Conservation (phyloP, 2,888 invertebrate species). For the Tholera decimalis region DNA sequence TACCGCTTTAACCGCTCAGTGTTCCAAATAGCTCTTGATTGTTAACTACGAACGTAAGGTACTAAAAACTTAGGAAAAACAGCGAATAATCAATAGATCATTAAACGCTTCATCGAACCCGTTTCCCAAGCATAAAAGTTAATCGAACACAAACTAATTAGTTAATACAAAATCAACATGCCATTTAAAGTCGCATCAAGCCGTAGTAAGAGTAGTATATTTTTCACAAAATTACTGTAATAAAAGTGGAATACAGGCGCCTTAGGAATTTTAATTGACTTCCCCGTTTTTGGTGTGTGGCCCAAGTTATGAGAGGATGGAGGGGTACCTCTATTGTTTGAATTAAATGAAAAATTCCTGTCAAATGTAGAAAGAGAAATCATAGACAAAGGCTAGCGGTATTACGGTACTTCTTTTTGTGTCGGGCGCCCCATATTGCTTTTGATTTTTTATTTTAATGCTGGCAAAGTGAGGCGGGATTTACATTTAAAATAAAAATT, state of each 20-base stretch:
- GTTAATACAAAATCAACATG: conserved; percentile 67
- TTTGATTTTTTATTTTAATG: conserved; percentile 34
- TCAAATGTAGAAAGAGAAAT: conserved; percentile 5
- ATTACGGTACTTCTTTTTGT: conserved; percentile 35
- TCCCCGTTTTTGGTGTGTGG: conserved; percentile 68
- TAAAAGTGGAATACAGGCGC: conserved; percentile 77
- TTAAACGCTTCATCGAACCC: conserved; percentile 17
- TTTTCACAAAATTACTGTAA: conserved; percentile 79
- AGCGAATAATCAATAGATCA: background rate
- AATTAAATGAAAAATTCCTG: conserved; percentile 33
- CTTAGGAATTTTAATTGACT: conserved; percentile 87
- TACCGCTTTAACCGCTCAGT: no score
- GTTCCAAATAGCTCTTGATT: background rate
- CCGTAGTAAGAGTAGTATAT: conserved; percentile 69
- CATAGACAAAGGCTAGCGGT: conserved; percentile 36
- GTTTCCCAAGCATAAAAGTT: conserved; percentile 31
- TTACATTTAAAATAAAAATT: conserved; percentile 30
- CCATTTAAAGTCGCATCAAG: conserved; percentile 52
- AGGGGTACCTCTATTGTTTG: conserved; percentile 14
- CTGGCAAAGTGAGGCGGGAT: conserved; percentile 14
- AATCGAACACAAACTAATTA: conserved; percentile 59
- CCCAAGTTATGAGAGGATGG: conserved; percentile 48
- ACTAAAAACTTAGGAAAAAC: background rate
- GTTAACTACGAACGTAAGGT: background rate
- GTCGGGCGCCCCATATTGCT: conserved; percentile 13